phyloP scores from a whole-genome alignment of 1,140 invertebrate species.

The Coptotermes formosanus region DNA sequence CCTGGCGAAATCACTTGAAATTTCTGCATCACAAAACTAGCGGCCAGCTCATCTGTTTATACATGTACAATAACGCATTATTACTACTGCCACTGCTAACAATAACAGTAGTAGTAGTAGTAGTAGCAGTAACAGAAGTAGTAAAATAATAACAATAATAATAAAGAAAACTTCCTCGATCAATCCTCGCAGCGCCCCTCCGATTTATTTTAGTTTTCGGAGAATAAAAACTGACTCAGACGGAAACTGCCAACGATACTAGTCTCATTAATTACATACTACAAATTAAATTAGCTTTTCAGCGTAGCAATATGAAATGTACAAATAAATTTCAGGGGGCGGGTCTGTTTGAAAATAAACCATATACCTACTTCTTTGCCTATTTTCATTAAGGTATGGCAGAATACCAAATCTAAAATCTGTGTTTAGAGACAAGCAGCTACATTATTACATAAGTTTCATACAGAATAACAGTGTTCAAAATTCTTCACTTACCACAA shows the following conservation, averaged over 20 bases:
- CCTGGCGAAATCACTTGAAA: background rate
- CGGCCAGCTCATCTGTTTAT: too few relatives aligned
- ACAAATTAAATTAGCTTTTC: too few relatives aligned
- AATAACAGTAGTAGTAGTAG: too few relatives aligned
- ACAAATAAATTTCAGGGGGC: background rate
- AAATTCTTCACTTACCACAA: constrained; percentile 25
- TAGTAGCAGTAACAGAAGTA: too few relatives aligned
- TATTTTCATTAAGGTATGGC: background rate
- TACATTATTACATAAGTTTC: background rate
- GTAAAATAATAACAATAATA: too few relatives aligned
- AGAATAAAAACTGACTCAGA: too few relatives aligned
- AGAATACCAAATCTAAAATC: background rate
- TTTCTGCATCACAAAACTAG: background rate
- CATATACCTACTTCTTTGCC: background rate
- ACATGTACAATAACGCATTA: background rate
- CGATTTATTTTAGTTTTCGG: too few relatives aligned
- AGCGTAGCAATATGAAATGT: background rate
- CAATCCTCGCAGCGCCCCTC: too few relatives aligned
- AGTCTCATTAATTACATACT: too few relatives aligned
- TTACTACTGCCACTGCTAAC: background rate
- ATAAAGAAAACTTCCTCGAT: too few relatives aligned
- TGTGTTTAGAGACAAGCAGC: background rate
- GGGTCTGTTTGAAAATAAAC: background rate
- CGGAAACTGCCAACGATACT: too few relatives aligned
- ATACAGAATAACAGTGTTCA: background rate